These are phyloP conservation scores for Marcusenius ussheri DNA, from an alignment of 2,113 vertebrate species.

Conservation along the genomic window DNA sequence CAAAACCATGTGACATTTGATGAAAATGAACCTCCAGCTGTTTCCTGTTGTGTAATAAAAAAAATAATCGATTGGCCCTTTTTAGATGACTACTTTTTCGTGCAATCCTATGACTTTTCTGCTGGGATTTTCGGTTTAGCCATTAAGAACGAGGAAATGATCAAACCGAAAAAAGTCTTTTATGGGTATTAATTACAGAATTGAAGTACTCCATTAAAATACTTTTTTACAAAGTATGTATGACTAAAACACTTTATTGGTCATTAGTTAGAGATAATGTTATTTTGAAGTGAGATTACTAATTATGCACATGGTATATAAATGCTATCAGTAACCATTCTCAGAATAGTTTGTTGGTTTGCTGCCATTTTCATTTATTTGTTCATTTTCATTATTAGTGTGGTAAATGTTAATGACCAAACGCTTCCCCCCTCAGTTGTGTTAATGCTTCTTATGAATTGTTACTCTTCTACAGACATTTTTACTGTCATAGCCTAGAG, in stretches of 20 bases:
- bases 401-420: neutral
- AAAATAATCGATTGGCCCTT: conserved; percentile 1
- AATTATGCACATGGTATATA: neutral
- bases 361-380: neutral
- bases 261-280: neutral
- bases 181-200: neutral
- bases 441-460: neutral
- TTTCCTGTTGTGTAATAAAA: neutral
- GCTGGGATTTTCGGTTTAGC: neutral
- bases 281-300: conserved; percentile 1
- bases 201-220: neutral
- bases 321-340: neutral
- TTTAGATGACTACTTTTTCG: neutral
- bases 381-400: neutral
- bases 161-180: neutral
- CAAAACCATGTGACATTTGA: neutral
- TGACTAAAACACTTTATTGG: neutral
- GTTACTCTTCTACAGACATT: neutral
- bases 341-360: neutral
- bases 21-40: neutral
- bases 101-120: neutral
- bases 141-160: neutral
- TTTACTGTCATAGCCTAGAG: neutral
- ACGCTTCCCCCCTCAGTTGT: neutral
- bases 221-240: neutral